These are phyloP conservation scores for Zalophus californianus DNA, from an alignment of 2,797 vertebrate species.

Conservation along the genomic window DNA sequence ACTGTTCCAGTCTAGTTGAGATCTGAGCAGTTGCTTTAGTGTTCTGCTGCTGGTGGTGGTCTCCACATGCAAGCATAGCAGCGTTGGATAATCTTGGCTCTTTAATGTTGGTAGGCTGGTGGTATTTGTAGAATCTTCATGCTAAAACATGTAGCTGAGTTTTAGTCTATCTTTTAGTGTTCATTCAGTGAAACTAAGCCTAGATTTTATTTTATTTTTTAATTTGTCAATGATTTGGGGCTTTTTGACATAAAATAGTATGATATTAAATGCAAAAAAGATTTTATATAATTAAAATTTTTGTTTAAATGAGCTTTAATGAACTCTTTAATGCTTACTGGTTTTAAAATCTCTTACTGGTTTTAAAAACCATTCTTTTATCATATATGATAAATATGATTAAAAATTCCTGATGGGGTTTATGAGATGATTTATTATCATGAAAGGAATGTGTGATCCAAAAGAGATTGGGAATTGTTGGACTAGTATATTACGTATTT, in stretches of 20 bases:
- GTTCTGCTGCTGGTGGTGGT: background rate
- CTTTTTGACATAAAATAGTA: constrained; percentile 19
- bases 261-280: background rate
- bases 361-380: background rate
- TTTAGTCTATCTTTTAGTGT: constrained; percentile 16
- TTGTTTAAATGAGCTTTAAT: background rate
- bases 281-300: background rate
- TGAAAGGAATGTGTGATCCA: background rate
- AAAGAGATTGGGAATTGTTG: background rate
- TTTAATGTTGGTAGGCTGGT: background rate
- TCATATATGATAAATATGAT: background rate
- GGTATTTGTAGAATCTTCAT: constrained; percentile 9
- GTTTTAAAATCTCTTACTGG: constrained; percentile 16
- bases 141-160: constrained; percentile 15
- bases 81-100: background rate
- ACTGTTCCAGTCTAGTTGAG: background rate
- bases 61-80: background rate
- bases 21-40: background rate
- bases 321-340: background rate
- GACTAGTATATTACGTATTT: background rate
- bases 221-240: background rate
- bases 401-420: background rate
- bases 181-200: background rate
- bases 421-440: background rate
- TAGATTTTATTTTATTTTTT: background rate